Conservation (phyloP, 1,140 invertebrate genomes). For the Hypsibius dujardini region DNA sequence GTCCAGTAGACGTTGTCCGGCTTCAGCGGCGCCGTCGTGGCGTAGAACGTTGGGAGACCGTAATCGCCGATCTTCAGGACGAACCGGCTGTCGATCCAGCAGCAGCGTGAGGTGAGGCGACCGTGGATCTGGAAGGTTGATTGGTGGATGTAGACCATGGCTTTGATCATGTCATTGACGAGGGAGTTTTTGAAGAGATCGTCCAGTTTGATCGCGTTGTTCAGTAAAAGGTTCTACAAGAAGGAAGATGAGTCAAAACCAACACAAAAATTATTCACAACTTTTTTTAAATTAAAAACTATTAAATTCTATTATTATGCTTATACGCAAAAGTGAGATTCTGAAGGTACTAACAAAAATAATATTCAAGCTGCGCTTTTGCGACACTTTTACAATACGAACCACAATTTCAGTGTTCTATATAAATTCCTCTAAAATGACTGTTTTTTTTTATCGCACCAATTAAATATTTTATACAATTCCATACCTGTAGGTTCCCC, state of each 20-base stretch:
- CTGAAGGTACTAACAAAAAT: too few species aligned
- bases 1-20: conserved; percentile 5
- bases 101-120: conserved; percentile 58
- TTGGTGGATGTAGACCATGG: conserved; percentile 62
- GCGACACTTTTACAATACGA: too few species aligned
- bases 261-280: too few species aligned
- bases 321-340: too few species aligned
- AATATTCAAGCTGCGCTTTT: too few species aligned
- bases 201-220: conserved; percentile 79
- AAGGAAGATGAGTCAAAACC: background rate
- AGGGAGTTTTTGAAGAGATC: conserved; percentile 81
- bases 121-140: conserved; percentile 58
- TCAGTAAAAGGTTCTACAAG: conserved; percentile 44
- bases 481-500: conserved; percentile 9
- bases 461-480: too few species aligned
- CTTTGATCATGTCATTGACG: conserved; percentile 61
- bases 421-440: too few species aligned
- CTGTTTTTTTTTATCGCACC: too few species aligned
- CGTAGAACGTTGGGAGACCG: conserved; percentile 31
- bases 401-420: too few species aligned
- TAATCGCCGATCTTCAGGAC: conserved; percentile 69
- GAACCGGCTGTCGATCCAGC: conserved; percentile 69
- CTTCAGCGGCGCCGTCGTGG: background rate
- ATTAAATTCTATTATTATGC: too few species aligned
- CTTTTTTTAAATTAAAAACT: too few species aligned